phyloP scores from a whole-genome alignment of 2,888 invertebrate species.

The Hemicrepidius hirtus region DNA sequence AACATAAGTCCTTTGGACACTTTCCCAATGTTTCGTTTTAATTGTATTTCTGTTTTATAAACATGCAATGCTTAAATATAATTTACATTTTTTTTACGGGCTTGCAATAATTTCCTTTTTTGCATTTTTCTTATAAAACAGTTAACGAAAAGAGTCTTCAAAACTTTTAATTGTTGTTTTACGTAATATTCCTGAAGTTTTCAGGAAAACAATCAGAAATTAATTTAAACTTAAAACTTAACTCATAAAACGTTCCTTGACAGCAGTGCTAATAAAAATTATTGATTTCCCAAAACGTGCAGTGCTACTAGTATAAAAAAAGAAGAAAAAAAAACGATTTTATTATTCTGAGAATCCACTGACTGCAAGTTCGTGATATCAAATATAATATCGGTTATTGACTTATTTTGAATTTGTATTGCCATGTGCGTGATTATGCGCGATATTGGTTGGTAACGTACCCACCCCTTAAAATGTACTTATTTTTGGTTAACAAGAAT shows the following conservation, averaged over 20 bases:
- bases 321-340: not conserved
- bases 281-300: not conserved
- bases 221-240: conserved; percentile 6
- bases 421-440: conserved; percentile 15
- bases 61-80: conserved; percentile 1
- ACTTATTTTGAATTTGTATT: conserved; percentile 30
- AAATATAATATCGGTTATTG: conserved; percentile 43
- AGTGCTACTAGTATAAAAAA: not conserved
- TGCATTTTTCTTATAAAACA: too few species aligned
- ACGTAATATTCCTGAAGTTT: too few species aligned
- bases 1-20: conserved; percentile 18
- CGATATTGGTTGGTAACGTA: not conserved
- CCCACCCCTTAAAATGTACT: not conserved
- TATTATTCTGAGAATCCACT: conserved; percentile 14
- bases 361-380: conserved; percentile 32
- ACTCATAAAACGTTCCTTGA: conserved; percentile 2
- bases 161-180: too few species aligned
- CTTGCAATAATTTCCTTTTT: too few species aligned
- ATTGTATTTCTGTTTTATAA: not conserved
- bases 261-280: not conserved
- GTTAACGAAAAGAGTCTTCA: too few species aligned
- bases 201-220: not conserved
- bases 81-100: too few species aligned
- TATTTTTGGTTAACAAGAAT: not conserved
- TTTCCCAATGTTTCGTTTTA: not conserved